Evolutionary conservation across 2,888 invertebrate species (phyloP).

Genomic region (Periphyllus acericola): DNA sequence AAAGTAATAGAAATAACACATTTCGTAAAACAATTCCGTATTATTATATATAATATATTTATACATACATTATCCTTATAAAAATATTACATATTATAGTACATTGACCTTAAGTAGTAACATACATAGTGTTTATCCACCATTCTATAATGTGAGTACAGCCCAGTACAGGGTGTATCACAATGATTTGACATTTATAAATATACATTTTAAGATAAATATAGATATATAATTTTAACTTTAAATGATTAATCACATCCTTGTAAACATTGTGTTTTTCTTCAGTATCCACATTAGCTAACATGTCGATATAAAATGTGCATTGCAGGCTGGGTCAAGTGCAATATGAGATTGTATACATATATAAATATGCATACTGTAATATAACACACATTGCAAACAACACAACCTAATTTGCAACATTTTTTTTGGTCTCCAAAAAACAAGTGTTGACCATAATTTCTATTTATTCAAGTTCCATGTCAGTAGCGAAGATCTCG

Average conservation of each 20-base stretch:
- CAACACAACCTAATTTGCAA: conserved; percentile 56
- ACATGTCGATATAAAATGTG: conserved; percentile 32
- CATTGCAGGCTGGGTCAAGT: conserved; percentile 62
- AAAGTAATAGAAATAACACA: neutral
- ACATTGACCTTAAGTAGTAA: neutral
- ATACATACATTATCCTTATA: neutral
- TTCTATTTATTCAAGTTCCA: neutral
- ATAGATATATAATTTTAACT: neutral
- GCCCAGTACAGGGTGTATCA: neutral
- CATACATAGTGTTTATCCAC: neutral
- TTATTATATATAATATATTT: conserved; percentile 15
- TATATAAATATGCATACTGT: neutral
- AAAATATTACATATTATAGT: neutral
- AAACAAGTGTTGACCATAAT: neutral
- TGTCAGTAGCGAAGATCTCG: neutral
- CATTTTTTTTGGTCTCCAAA: conserved; percentile 22
- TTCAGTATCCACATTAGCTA: neutral
- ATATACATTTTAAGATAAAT: no score
- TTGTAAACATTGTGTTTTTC: neutral
- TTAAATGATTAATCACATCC: neutral
- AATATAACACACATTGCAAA: conserved; percentile 49
- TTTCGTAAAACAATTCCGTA: neutral
- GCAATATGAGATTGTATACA: conserved; percentile 50
- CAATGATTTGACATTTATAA: neutral
- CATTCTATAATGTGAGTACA: neutral